These are phyloP conservation scores for Brachionus sp. DNA, from an alignment of 1,140 invertebrate species.

Conservation along the genomic window DNA sequence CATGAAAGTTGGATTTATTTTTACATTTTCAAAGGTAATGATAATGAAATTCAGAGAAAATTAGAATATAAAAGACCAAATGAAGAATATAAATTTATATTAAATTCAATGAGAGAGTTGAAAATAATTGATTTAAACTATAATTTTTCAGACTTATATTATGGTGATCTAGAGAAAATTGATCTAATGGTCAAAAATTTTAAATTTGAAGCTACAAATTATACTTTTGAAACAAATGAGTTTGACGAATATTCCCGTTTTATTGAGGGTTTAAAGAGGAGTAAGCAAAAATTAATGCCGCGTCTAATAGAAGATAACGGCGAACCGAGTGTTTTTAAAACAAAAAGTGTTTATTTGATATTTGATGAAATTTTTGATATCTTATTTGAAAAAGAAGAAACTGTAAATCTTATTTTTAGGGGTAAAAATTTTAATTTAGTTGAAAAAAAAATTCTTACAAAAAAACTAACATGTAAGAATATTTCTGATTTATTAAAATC, in stretches of 20 bases:
- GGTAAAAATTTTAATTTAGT: neutral
- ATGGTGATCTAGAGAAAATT: neutral
- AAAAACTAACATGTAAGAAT: neutral
- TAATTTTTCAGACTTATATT: neutral
- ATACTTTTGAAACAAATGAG: neutral
- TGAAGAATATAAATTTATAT: neutral
- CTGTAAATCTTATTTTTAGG: neutral
- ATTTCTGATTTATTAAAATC: neutral
- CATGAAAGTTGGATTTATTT: neutral
- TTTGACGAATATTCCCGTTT: neutral
- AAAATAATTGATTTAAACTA: neutral
- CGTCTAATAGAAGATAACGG: neutral
- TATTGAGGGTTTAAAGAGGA: neutral
- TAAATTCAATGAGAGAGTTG: neutral
- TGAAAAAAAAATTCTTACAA: neutral
- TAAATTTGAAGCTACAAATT: neutral
- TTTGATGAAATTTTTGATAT: neutral
- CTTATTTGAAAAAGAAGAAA: neutral
- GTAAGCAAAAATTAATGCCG: neutral
- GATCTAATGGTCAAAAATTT: neutral
- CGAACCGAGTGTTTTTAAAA: neutral
- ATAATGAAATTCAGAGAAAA: neutral
- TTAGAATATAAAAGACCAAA: neutral
- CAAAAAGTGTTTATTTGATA: neutral
- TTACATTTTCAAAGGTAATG: neutral